Evolutionary conservation across 1,140 invertebrate genomes (phyloP), one percentile per base, ranked within the genome.

Genomic region (Drosophila persimilis): DNA sequence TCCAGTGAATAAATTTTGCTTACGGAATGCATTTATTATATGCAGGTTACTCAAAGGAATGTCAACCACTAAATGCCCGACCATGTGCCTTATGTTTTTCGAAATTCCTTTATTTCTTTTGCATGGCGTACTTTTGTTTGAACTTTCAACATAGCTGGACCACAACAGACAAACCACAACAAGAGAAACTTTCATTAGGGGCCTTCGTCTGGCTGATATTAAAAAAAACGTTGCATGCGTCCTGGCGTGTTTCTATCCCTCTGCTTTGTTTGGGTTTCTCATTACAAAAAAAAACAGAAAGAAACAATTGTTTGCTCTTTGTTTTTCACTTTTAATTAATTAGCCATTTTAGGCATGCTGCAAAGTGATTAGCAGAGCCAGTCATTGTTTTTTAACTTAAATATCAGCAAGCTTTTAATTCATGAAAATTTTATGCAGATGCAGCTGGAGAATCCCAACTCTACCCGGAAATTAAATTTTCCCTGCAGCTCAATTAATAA

Each of bases 281-380:
- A 46, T 46, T 55, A 8, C 22, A 35, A 3, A 11, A 47, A 11
- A 47, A 46, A 17, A 11, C 13, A 11, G 17, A 22, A 22, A 0
- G 15, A 11, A 47, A 20, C 9, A 22, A 47, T 15, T 35, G 31
- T 56, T 57, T 11, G 8, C 31, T 48, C 26, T 47, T 50, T 66
- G 41, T 62, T n/a, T 15, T 50, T 20, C n/a, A 9, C 43, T 58
- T 76, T 58, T 64, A 73, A 73, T 78, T 67, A 72, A 80, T 72
- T 41, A 73, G 52, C 35, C 24, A 55, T 20, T 53, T 56, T 9
- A 20, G 5, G 41, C 29, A 13, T 4, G 20, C 4, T 0, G 9
- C 9, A 29, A 31, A 45, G 50, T 43, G 24, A 39, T 47, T 46
- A 24, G 50, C 26, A 53, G 39, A 24, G 17, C 17, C 17, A 17